These are phyloP conservation scores for Calameuta filiformis DNA, from an alignment of 2,888 invertebrate species.

Conservation along the genomic window DNA sequence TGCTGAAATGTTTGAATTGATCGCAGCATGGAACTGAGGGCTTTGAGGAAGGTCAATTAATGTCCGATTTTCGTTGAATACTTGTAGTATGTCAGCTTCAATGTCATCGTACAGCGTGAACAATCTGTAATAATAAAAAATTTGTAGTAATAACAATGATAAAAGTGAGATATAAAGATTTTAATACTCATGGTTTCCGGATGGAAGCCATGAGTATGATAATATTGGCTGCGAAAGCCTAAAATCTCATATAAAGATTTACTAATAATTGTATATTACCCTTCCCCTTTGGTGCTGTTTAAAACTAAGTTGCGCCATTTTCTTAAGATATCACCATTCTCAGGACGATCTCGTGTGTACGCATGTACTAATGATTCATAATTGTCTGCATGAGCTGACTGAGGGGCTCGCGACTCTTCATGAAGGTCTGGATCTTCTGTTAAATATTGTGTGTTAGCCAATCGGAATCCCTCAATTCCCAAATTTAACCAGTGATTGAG, in stretches of 20 bases:
- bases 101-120: constrained; percentile 55
- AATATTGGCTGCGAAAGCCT: too few relatives aligned
- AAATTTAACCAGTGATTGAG: constrained; percentile 77
- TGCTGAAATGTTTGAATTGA: constrained; percentile 41
- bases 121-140: constrained; percentile 39
- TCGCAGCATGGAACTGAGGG: constrained; percentile 46
- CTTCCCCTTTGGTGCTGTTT: constrained; percentile 68
- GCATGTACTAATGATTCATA: constrained; percentile 76
- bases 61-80: constrained; percentile 47
- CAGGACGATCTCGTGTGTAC: constrained; percentile 74
- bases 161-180: not conserved
- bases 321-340: constrained; percentile 71
- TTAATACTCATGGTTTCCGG: too few relatives aligned
- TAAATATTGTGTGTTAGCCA: constrained; percentile 76
- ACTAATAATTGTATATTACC: constrained; percentile 38
- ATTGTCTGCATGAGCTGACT: constrained; percentile 59
- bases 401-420: constrained; percentile 67
- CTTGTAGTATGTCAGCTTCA: constrained; percentile 44
- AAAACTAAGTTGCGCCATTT: constrained; percentile 74
- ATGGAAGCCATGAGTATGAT: too few relatives aligned
- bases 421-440: constrained; percentile 71
- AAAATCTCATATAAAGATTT: not conserved
- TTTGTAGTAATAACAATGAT: not conserved
- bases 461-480: constrained; percentile 86
- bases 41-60: constrained; percentile 56